Evolutionary conservation across 2,797 vertebrate genomes (phyloP).

Genomic region (Sebastes variabilis): DNA sequence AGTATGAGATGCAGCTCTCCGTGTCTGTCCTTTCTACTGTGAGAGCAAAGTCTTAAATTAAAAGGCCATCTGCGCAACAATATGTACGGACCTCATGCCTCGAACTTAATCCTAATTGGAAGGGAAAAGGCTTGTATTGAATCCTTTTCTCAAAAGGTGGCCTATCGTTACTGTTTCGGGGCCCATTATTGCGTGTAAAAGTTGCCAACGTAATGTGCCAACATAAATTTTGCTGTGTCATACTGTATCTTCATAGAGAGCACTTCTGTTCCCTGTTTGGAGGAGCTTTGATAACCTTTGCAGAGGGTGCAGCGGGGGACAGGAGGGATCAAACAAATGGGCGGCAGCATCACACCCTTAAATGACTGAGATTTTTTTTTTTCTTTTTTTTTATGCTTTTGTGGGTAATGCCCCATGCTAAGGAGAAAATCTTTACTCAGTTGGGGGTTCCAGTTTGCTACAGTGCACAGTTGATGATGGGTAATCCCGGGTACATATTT

Average conservation of each 20-base stretch:
- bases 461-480: conserved; percentile 83
- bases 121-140: conserved; percentile 39
- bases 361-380: conserved; percentile 53
- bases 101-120: conserved; percentile 53
- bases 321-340: conserved; percentile 68
- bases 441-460: conserved; percentile 79
- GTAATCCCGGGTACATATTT: conserved; percentile 87
- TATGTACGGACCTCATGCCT: conserved; percentile 61
- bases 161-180: conserved; percentile 43
- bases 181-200: conserved; percentile 54
- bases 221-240: conserved; percentile 63
- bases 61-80: conserved; percentile 54
- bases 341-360: conserved; percentile 72
- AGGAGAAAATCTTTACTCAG: conserved; percentile 72
- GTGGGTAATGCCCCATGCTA: conserved; percentile 59
- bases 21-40: conserved; percentile 68
- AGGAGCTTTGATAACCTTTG: conserved; percentile 74
- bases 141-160: conserved; percentile 48
- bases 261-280: conserved; percentile 64
- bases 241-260: conserved; percentile 59
- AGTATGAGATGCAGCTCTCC: conserved; percentile 70
- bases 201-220: conserved; percentile 75
- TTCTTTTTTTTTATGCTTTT: conserved; percentile 54
- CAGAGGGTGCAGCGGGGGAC: conserved; percentile 65
- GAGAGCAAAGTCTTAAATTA: conserved; percentile 64